Evolutionary conservation across 2,797 vertebrate species (phyloP), one percentile per base, ranked within the genome.

Genomic region (Cuculus canorus): DNA sequence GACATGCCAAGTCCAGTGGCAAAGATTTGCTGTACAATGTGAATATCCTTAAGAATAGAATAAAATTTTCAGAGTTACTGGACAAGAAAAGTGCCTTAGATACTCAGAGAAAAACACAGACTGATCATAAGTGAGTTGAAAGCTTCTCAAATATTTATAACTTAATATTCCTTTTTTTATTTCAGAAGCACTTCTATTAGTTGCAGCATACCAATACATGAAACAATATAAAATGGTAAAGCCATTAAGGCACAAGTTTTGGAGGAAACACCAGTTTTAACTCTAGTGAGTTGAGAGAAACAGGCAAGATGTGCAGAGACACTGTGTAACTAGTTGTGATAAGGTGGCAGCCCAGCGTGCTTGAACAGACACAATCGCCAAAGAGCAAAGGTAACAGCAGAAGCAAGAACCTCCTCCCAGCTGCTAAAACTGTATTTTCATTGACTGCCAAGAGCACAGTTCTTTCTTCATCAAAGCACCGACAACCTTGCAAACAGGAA

Each of bases 21-120:
- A 99, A 97, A 4, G 99, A 99, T 97, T 99, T 99, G 84, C 99
- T 99, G 96, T 99, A 99, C 86, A 99, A 91, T 2, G 99, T 99
- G 95, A 99, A 99, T 97, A 99, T 99, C 99, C 99, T 99, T 94
- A 65, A 92, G 56, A 56, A 48, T 8, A 71, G 16, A 81, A 43
- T 13, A 16, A 33, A 19, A 28, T 43, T 28, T 66, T 77, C 27
- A 43, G 33, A 69, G 13, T 83, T 72, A 75, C 5, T 70, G 17
- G 15, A 80, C 35, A 68, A 63, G 16, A 72, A 82, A 75, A 71
- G 30, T 1, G 5, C 32, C 33, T 41, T 27, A 11, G 47, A 52
- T 56, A 35, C 11, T 64, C 11, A 5, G 16, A 90, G 35, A 90
- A 45, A 13, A 18, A 63, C 45, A 79, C 14, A 52, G 13, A 32